A percentile compares a stretch with the other conserved stretches of the same genome.
Conservation (phyloP, 2,797 vertebrate species). For the Cossypha dichroa region DNA sequence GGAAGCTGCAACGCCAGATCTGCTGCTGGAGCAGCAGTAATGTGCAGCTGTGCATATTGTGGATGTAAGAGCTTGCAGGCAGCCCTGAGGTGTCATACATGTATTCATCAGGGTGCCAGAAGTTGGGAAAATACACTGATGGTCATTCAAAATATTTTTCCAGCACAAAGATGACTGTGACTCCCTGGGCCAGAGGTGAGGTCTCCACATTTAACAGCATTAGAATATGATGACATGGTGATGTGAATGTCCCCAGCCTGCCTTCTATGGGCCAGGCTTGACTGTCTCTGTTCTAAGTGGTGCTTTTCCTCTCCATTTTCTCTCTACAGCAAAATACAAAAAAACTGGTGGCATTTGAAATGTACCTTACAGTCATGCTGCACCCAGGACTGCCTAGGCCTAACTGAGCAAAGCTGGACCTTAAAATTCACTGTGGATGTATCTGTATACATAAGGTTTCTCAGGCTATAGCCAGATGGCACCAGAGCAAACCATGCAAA, state of each 20-base stretch:
- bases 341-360: background rate
- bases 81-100: background rate
- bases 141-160: background rate
- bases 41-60: background rate
- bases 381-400: background rate
- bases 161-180: background rate
- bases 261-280: background rate
- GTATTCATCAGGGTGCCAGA: background rate
- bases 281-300: background rate
- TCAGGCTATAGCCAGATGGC: background rate
- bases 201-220: background rate
- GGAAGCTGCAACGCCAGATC: background rate
- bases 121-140: background rate
- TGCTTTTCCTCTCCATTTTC: background rate
- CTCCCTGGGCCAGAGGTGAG: background rate
- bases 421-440: background rate
- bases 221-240: background rate
- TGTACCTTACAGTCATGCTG: background rate
- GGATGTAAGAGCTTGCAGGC: background rate
- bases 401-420: background rate
- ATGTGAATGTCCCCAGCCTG: background rate
- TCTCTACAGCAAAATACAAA: background rate
- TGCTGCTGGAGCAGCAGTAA: background rate
- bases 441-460: fast-evolving
- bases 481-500: background rate